phyloP scores from a whole-genome alignment of 2,888 invertebrate species.

The Drosophila merina region DNA sequence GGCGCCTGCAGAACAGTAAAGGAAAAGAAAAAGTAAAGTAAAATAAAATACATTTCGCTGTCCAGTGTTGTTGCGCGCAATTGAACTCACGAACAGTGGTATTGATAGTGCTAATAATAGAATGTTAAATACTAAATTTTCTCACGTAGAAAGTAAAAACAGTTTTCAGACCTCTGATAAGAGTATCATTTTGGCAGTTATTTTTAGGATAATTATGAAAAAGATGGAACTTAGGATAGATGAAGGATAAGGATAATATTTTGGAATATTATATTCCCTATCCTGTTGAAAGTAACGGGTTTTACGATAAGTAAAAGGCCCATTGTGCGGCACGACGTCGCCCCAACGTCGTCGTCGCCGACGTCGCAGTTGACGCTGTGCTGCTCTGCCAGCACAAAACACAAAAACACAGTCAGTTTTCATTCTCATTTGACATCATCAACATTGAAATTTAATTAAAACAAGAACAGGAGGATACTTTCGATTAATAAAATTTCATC shows the following conservation, averaged over 20 bases:
- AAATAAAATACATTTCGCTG: constrained; percentile 49
- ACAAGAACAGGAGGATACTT: constrained; percentile 53
- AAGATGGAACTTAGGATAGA: too few species aligned
- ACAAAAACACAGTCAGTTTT: constrained; percentile 75
- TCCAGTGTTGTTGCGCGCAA: constrained; percentile 61
- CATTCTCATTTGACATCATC: constrained; percentile 81
- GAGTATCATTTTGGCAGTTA: not conserved
- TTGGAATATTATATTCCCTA: not conserved
- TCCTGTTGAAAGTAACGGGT: not conserved
- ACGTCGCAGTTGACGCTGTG: constrained; percentile 36
- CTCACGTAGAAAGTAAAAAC: too few species aligned
- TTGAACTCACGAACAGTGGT: constrained; percentile 54
- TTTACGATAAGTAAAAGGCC: constrained; percentile 4
- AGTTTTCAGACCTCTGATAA: not conserved
- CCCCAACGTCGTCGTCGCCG: constrained; percentile 52
- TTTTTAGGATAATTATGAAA: too few species aligned
- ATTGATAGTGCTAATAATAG: not conserved
- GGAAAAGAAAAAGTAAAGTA: constrained; percentile 44
- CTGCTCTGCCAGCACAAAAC: constrained; percentile 42
- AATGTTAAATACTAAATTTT: not conserved
- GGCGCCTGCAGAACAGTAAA: constrained; percentile 26
- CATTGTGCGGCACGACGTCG: constrained; percentile 39
- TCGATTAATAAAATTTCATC: constrained; percentile 28
- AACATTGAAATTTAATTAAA: constrained; percentile 76
- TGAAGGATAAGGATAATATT: not conserved